Evolutionary conservation across 2,888 invertebrate genomes (phyloP), one percentile per base, ranked within the genome.

Genomic region (Galeruca laticollis): DNA sequence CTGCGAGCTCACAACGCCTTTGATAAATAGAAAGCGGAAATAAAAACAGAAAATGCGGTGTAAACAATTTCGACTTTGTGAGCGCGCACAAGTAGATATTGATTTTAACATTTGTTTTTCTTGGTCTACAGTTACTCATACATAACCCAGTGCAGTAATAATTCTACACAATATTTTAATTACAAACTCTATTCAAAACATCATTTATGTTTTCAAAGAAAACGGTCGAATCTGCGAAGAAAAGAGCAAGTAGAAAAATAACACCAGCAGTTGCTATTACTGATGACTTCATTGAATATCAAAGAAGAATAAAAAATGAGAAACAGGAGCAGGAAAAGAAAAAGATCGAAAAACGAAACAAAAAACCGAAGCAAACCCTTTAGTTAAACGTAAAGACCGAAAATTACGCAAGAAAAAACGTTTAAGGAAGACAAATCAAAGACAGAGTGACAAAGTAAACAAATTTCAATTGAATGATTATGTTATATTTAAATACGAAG

Each of bases 131-230:
- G n/a, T 26, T 57, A 35, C 57, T 35, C 37, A 57, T 33, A 57
- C 57, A 57, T 35, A 33, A 57, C 13, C n/a, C 11, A 51, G 18
- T 51, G 11, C 51, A 11, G 51, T 51, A n/a, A 21, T 51, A 51
- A 51, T 51, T 51, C 51, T n/a, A n/a, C 8, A 51, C 51, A 51
- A 51, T 51, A 51, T 21, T 20, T 15, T 21, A 11, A 2, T 21
- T 11, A 20, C 51, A 6, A 37, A 60, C 43, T 26, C 60, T 43
- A 60, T 60, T 60, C 47, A 60, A 60, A 60, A 4, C 6, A 47
- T 47, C 21, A 47, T 60, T 21, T 2, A 13, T 10, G n/a, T 9
- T 6, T 40, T 21, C n/a, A n/a, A n/a, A n/a, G n/a, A n/a, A n/a
- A n/a, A n/a, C n/a, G n/a, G n/a, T n/a, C n/a, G n/a, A n/a, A n/a